A percentile compares a stretch with the other conserved stretches of the same genome.
Conservation (phyloP, 2,113 vertebrate species). For the Tachuris rubrigastra region DNA sequence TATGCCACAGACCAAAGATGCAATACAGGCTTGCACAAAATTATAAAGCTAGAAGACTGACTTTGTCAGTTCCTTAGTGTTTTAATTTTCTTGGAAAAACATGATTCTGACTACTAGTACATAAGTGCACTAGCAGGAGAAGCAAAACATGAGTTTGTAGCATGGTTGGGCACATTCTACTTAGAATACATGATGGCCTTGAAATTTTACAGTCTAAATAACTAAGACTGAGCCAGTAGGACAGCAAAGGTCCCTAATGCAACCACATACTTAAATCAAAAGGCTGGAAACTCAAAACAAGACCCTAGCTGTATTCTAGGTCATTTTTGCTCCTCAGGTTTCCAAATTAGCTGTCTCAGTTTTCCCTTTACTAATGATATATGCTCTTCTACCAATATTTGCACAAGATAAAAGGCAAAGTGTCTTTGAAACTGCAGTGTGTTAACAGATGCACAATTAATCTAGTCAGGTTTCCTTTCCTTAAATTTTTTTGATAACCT, state of each 20-base stretch:
- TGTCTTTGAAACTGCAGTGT: neutral
- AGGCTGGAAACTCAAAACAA: neutral
- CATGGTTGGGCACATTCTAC: neutral
- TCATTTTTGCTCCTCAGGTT: neutral
- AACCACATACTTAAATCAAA: neutral
- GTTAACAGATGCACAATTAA: neutral
- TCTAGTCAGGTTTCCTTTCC: neutral
- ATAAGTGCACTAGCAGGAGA: neutral
- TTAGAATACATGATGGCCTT: neutral
- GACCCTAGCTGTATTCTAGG: neutral
- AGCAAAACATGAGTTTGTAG: neutral
- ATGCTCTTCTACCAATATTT: neutral
- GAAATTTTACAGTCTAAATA: neutral
- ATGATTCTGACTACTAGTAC: neutral
- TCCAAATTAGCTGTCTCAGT: neutral
- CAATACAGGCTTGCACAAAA: neutral
- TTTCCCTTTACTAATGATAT: neutral
- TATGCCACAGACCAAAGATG: neutral
- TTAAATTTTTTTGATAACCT: constrained; percentile 8
- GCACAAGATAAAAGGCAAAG: neutral
- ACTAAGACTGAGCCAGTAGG: neutral
- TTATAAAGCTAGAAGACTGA: neutral
- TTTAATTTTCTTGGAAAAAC: neutral
- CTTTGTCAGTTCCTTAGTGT: neutral
- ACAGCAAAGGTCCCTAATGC: neutral